Evolutionary conservation across 2,888 invertebrate species (phyloP), one percentile per base, ranked within the genome.

Genomic region (Synanthedon formicaeformis): DNA sequence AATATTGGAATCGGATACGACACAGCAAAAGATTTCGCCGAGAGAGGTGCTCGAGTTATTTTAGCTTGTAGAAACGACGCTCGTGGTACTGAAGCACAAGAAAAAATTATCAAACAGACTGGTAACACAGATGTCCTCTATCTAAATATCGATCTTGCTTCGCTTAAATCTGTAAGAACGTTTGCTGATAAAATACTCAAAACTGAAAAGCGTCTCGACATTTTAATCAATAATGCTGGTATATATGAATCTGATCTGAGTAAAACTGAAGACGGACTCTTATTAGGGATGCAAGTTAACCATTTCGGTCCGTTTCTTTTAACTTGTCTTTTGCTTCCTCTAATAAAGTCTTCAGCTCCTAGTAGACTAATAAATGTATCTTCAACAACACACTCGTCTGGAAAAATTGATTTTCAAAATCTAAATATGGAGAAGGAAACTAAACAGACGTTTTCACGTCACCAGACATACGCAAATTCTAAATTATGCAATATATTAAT

Each of bases 1-100:
- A 96, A 93, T 59, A 89, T 92, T 60, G 96, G 95, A 4, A 94
- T 94, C 63, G 95, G 94, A 34, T 92, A 90, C 65, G 93, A 94
- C 70, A 93, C 94, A 0, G 91, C 93, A 0, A 89, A 88, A 59
- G 91, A 93, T 66, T 69, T 94, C 51, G 93, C 93, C 0, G 90
- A 89, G 56, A 87, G 93, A 66, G 94, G 93, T 27, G 95, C 94
- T 1, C 89, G 90, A 55, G 88, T 96, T 6, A 92, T 96, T 53
- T 88, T 96, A 89, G 96, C 93, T 0, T 95, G 95, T 72, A 89
- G 95, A 58, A 92, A 93, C 68, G 71, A 92, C 56, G 89, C 89
- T 52, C 88, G 88, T 16, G 95, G 93, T 1, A 89, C 89, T 55
- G 80, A 86, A 59, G 90, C 90, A 2, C 63, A 67, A 49, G 66